Conservation (phyloP, 37 sponge, comb jelly and placozoan genomes). For the Chondrilla cf. caribensis region DNA sequence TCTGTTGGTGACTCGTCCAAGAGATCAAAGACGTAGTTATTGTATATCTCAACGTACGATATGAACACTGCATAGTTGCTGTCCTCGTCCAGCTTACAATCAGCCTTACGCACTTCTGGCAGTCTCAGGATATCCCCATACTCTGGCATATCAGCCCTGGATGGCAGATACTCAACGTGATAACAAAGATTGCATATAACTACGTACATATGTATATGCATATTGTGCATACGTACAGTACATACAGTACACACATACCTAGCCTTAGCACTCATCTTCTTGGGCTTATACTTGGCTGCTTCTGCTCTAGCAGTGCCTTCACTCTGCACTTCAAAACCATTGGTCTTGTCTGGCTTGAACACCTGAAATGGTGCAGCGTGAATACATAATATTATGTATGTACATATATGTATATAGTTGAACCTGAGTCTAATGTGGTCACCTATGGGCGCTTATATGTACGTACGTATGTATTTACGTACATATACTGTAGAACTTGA, state of each 20-base stretch:
- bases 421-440: no score
- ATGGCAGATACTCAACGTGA: background rate
- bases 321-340: conserved; percentile 71
- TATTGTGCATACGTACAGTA: no score
- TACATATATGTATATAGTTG: no score
- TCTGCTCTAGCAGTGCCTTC: conserved; percentile 67
- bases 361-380: conserved; percentile 53
- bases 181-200: no score
- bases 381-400: no score
- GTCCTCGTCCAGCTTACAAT: conserved; percentile 79
- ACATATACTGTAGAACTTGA: no score
- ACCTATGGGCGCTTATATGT: no score
- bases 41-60: conserved; percentile 95
- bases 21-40: conserved; percentile 95
- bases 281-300: conserved; percentile 38
- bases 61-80: conserved; percentile 89
- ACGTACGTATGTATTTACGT: no score
- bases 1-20: conserved; percentile 68
- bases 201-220: no score
- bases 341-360: conserved; percentile 69
- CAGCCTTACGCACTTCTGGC: conserved; percentile 45
- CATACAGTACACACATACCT: conserved; percentile 29
- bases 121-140: conserved; percentile 62
- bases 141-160: conserved; percentile 59
- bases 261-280: conserved; percentile 65